Base-by-base conservation (phyloP, 2,797 vertebrate genomes). In the Syndactyla subalaris region DNA sequence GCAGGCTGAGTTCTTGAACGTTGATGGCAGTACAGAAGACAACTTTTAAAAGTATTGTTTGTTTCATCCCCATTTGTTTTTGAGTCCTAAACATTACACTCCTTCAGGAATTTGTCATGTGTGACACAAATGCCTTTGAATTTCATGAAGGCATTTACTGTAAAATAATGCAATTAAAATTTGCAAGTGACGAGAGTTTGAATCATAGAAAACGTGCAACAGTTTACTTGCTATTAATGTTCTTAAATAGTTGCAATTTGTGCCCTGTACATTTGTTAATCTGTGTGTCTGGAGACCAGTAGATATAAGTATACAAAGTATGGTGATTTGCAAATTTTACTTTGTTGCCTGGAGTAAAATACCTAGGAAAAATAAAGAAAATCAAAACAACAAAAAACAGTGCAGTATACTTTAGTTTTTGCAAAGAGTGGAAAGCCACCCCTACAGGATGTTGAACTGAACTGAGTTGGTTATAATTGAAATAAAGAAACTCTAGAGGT, bases 401-500 rank as follows among this genome's bases (percentile, higher is more conserved):
- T 3, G 19, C 5, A 19, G 12, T 32, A 21, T 36, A 10, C 63
- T 49, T 85, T 39, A 16, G 29, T 65, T 65, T 52, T 59, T 65
- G 14, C 4, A 24, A 73, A 76, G 27, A 62, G 22, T 23, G n/a
- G 49, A 80, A 83, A 38, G 18, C 10, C 14, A 38, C 10, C 15
- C 70, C 7, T 34, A 1, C 30, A 52, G 32, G 8, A 20, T 2
- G 1, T 61, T 19, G 48, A 81, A 41, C 12, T 36, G 36, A 36
- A 36, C 36, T 36, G 36, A 36, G 6, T 21, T n/a, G 52, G 7
- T 27, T 71, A 7, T 16, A 45, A 54, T 9, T 54, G 38, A 3
- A 58, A 61, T 27, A 38, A 32, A 9, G 58, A 36, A 46, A 12
- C 1, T 2, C 1, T 4, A 3, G 13, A 46, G 6, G 3, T 36